Conservation (phyloP, 2,888 invertebrate species). For the Pseudoips prasinana region DNA sequence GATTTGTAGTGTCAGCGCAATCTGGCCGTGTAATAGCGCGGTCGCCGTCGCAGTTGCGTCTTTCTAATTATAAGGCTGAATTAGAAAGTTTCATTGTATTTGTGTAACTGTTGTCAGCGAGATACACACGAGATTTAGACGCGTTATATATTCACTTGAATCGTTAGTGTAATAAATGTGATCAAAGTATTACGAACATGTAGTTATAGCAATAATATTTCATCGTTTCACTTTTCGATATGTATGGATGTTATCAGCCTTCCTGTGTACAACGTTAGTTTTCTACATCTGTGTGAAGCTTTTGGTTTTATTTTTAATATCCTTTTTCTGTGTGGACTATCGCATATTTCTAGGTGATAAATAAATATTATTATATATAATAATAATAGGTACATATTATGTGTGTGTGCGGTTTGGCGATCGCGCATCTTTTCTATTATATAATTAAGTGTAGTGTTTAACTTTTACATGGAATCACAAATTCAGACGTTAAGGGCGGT, state of each 20-base stretch:
- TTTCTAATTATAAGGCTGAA: constrained; percentile 81
- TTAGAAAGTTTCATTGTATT: constrained; percentile 68
- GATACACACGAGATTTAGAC: constrained; percentile 40
- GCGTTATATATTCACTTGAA: constrained; percentile 36
- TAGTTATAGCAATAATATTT: constrained; percentile 70
- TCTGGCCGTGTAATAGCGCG: constrained; percentile 38
- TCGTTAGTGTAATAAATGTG: constrained; percentile 58
- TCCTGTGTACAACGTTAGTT: constrained; percentile 24
- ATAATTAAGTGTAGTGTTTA: constrained; percentile 74
- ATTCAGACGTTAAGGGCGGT: constrained; percentile 51
- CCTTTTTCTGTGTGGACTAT: constrained; percentile 41
- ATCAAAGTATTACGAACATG: constrained; percentile 73
- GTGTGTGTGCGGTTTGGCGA: constrained; percentile 60
- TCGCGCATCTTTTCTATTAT: constrained; percentile 63
- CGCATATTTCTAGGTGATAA: constrained; percentile 51
- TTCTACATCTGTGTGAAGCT: constrained; percentile 31
- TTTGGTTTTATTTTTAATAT: constrained; percentile 25
- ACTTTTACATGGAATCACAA: constrained; percentile 78
- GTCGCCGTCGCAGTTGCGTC: constrained; percentile 63
- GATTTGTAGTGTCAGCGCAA: constrained; percentile 8
- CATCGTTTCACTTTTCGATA: constrained; percentile 39
- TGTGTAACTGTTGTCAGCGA: constrained; percentile 30
- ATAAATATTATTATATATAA: constrained; percentile 40
- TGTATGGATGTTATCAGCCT: constrained; percentile 33
- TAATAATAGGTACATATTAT: no score